Percentiles rank a stretch among this genome's conserved stretches.
Conservation (phyloP, 2,888 invertebrate species). For the Biston betularia region DNA sequence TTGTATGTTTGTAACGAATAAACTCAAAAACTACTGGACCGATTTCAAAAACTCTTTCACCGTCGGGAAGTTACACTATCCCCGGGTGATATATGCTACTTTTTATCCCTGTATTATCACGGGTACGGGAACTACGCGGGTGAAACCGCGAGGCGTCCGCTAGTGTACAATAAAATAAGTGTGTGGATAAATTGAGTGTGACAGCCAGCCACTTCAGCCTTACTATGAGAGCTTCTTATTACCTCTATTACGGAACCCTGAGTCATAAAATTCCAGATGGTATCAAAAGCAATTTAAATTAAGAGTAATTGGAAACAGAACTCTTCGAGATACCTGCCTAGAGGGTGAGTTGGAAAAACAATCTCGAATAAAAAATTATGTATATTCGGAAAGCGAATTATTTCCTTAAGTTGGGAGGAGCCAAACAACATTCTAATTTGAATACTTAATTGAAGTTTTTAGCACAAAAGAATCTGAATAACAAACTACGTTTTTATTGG, state of each 20-base stretch:
- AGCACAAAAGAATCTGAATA: not conserved
- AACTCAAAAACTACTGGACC: no score
- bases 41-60: no score
- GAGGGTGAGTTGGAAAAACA: constrained; percentile 14
- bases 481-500: not conserved
- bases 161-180: no score
- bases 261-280: not conserved
- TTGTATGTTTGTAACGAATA: no score
- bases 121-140: no score
- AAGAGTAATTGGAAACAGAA: constrained; percentile 12
- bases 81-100: no score
- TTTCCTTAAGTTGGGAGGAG: constrained; percentile 4
- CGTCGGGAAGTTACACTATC: no score
- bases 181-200: not conserved
- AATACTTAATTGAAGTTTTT: constrained; percentile 13
- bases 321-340: constrained; percentile 16
- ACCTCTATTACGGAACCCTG: not conserved
- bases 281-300: constrained; percentile 18
- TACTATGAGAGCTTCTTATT: not conserved
- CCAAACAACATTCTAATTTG: constrained; percentile 18
- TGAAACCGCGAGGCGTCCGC: no score
- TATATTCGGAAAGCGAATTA: constrained; percentile 12
- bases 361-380: constrained; percentile 12
- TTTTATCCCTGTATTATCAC: no score
- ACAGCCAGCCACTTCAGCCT: not conserved